These are phyloP conservation scores for Limnephilus auricula DNA, from an alignment of 2,888 invertebrate species.

Conservation along the genomic window DNA sequence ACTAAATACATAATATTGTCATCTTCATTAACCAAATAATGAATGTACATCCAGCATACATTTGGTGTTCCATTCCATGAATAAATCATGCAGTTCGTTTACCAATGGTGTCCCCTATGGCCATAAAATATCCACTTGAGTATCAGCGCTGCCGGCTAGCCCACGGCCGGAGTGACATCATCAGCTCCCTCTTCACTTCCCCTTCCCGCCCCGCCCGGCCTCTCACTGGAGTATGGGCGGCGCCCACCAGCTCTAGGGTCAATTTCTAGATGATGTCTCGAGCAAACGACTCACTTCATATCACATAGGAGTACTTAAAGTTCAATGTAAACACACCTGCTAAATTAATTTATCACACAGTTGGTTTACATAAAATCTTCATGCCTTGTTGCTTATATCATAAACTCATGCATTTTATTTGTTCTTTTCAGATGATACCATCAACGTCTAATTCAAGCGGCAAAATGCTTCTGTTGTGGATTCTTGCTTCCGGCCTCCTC, in stretches of 20 bases:
- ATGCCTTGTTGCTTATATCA: not conserved
- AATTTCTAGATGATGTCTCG: constrained; percentile 39
- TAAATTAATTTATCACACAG: not conserved
- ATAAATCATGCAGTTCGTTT: not conserved
- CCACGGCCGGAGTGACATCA: constrained; percentile 63
- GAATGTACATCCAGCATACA: not conserved
- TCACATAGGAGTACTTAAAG: not conserved
- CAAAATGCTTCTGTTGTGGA: constrained; percentile 21
- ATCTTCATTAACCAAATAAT: not conserved
- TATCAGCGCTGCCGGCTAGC: constrained; percentile 42
- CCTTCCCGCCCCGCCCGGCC: not conserved
- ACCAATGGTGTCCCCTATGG: constrained; percentile 30
- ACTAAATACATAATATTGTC: not conserved
- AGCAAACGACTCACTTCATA: constrained; percentile 21
- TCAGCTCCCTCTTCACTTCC: constrained; percentile 17
- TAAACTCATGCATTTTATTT: constrained; percentile 17
- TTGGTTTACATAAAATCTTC: not conserved
- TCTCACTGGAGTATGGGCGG: constrained; percentile 26
- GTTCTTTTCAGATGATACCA: constrained; percentile 59
- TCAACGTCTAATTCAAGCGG: not conserved
- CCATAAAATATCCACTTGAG: constrained; percentile 57
- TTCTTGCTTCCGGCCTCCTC: not conserved
- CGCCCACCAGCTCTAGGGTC: constrained; percentile 41
- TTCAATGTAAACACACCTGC: not conserved
- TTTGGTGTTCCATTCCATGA: not conserved